A percentile compares a stretch with the other conserved stretches of the same genome.
phyloP scores from a whole-genome alignment of 2,113 vertebrate species.

The Amia ocellicauda region DNA sequence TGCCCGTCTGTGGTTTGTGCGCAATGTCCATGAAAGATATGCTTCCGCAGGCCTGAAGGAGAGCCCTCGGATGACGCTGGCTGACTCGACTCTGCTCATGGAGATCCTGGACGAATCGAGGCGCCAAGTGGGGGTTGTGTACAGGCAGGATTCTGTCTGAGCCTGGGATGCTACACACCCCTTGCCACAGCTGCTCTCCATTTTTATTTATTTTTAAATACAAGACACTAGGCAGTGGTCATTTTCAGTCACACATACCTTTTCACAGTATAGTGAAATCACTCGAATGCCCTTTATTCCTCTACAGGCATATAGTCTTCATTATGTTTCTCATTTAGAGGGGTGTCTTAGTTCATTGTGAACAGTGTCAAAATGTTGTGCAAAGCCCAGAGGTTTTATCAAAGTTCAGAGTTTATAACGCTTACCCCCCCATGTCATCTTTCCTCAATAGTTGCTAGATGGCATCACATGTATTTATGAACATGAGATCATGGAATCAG shows the following conservation, averaged over 20 bases:
- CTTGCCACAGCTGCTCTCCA: constrained; percentile 13
- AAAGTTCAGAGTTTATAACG: too few relatives aligned
- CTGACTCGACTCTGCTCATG: constrained; percentile 69
- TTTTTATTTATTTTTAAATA: not conserved
- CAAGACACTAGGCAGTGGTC: not conserved
- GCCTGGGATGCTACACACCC: constrained; percentile 29
- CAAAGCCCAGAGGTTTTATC: too few relatives aligned
- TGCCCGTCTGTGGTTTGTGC: too few relatives aligned
- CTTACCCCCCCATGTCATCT: too few relatives aligned
- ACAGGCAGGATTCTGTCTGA: constrained; percentile 55
- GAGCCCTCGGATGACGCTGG: constrained; percentile 68
- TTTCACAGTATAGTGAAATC: not conserved
- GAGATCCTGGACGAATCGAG: constrained; percentile 73
- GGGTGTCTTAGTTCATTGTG: too few relatives aligned
- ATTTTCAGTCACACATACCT: not conserved
- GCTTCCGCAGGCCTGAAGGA: constrained; percentile 71
- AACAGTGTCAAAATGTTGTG: too few relatives aligned
- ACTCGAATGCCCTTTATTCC: not conserved
- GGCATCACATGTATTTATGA: too few relatives aligned
- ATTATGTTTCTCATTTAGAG: too few relatives aligned
- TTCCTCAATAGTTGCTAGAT: too few relatives aligned
- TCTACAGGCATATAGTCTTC: too few relatives aligned
- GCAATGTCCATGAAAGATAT: not conserved
- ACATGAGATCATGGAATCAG: too few relatives aligned
- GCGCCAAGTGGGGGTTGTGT: constrained; percentile 66